A percentile compares a stretch with the other conserved stretches of the same genome.
Conservation (phyloP, 2,113 vertebrate species). For the Heterotilapia buettikoferi region DNA sequence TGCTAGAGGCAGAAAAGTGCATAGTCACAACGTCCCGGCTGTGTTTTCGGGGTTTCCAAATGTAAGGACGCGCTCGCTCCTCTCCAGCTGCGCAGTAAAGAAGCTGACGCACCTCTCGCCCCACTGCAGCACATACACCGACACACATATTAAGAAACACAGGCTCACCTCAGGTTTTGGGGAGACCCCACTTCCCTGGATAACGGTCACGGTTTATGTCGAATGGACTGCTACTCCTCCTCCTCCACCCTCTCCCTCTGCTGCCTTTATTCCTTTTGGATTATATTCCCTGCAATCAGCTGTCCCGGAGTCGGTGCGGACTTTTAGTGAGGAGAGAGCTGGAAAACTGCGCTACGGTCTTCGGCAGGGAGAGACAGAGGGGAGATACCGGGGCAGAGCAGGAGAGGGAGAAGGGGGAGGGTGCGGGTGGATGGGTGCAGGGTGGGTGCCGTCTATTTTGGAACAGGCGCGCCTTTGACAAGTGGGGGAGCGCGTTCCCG, state of each 20-base stretch:
- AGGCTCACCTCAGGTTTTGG: conserved; percentile 64
- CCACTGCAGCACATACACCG: conserved; percentile 32
- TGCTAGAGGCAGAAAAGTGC: not conserved
- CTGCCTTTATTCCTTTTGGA: not conserved
- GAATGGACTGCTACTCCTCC: not conserved
- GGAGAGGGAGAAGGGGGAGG: not conserved
- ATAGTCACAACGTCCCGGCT: not conserved
- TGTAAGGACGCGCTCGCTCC: not conserved
- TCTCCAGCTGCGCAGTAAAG: conserved; percentile 18
- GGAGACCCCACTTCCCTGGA: conserved; percentile 52
- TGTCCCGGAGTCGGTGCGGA: conserved; percentile 29
- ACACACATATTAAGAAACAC: not conserved
- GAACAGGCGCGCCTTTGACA: conserved; percentile 37
- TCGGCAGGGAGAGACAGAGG: conserved; percentile 32
- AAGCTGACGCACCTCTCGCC: conserved; percentile 21
- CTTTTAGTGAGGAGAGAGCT: conserved; percentile 17
- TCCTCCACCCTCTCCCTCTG: not conserved
- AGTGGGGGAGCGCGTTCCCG: not conserved
- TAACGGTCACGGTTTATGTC: not conserved
- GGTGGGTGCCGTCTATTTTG: conserved; percentile 67
- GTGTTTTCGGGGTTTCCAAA: not conserved
- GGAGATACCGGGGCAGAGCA: conserved; percentile 10
- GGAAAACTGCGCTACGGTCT: conserved; percentile 46
- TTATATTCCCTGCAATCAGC: conserved; percentile 15
- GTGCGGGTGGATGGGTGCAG: not conserved